Percentiles rank a stretch among this genome's conserved stretches.
phyloP scores from a whole-genome alignment of 1,140 invertebrate genomes.

The Heliothis virescens region DNA sequence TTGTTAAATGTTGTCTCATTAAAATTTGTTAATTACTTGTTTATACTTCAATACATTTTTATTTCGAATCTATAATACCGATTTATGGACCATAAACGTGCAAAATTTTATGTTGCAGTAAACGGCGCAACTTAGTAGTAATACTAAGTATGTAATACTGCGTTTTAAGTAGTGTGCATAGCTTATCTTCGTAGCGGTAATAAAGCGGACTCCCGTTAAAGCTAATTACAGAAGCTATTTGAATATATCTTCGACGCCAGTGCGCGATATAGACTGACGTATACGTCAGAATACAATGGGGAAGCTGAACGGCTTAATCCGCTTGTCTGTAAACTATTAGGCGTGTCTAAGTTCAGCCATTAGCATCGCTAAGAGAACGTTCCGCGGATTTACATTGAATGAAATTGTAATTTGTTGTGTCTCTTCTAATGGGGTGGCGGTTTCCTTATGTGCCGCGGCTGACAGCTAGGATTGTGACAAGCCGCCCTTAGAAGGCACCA shows the following conservation, averaged over 20 bases:
- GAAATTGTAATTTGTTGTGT: conserved; percentile 82
- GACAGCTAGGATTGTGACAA: conserved; percentile 63
- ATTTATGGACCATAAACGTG: conserved; percentile 26
- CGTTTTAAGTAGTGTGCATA: conserved; percentile 19
- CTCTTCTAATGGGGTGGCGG: conserved; percentile 70
- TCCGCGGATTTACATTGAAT: conserved; percentile 82
- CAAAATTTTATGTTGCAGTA: conserved; percentile 37
- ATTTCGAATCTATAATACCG: too few relatives aligned
- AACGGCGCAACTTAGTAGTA: too few relatives aligned
- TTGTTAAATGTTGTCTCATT: background rate
- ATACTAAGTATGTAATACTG: conserved; percentile 33
- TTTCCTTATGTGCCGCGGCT: conserved; percentile 74
- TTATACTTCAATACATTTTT: too few relatives aligned
- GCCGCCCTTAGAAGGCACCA: conserved; percentile 65
- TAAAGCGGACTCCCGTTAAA: conserved; percentile 42
- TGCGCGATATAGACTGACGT: conserved; percentile 63
- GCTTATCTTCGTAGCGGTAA: conserved; percentile 39
- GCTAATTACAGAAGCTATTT: conserved; percentile 58
- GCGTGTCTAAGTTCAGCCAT: conserved; percentile 76
- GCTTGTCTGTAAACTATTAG: conserved; percentile 73
- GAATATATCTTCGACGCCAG: conserved; percentile 53
- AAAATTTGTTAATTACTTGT: background rate
- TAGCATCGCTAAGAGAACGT: conserved; percentile 68
- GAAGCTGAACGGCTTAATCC: conserved; percentile 72
- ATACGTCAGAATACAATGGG: conserved; percentile 65